Percentiles rank a stretch among this genome's conserved stretches.
These are phyloP conservation scores for Zootoca vivipara DNA, from an alignment of 2,113 vertebrate genomes.

Conservation along the genomic window DNA sequence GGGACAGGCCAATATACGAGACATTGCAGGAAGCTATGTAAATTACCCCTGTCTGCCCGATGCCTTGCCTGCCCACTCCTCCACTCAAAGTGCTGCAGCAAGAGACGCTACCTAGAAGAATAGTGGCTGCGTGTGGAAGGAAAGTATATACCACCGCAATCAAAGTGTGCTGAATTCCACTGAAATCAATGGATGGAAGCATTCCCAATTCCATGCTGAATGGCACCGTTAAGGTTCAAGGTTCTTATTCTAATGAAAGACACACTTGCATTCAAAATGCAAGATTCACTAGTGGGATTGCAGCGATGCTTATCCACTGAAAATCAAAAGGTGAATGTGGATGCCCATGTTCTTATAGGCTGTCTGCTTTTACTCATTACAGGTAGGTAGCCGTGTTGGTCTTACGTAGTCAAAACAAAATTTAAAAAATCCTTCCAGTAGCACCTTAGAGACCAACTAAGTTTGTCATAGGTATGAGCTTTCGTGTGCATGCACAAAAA, in stretches of 20 bases:
- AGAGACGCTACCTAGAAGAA: conserved; percentile 42
- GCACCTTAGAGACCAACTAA: too few species aligned
- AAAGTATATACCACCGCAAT: background rate
- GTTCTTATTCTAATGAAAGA: conserved; percentile 44
- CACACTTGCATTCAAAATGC: conserved; percentile 56
- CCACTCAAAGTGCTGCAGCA: conserved; percentile 36
- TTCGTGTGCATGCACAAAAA: too few species aligned
- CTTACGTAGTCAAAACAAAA: too few species aligned
- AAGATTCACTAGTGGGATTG: conserved; percentile 64
- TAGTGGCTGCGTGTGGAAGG: conserved; percentile 3
- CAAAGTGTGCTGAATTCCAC: background rate
- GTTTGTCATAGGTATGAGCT: too few species aligned
- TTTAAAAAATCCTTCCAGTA: too few species aligned
- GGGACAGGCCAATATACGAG: background rate
- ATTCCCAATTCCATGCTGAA: background rate
- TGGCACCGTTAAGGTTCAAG: background rate
- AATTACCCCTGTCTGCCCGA: conserved; percentile 46
- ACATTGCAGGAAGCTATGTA: background rate
- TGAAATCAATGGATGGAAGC: background rate
- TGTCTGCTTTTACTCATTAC: background rate
- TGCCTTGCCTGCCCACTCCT: conserved; percentile 31
- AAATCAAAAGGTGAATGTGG: conserved; percentile 47
- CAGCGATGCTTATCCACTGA: conserved; percentile 48
- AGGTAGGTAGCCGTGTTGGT: too few species aligned
- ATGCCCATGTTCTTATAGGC: background rate